Evolutionary conservation across 2,888 invertebrate genomes (phyloP).

Genomic region (Mythimna ferrago): DNA sequence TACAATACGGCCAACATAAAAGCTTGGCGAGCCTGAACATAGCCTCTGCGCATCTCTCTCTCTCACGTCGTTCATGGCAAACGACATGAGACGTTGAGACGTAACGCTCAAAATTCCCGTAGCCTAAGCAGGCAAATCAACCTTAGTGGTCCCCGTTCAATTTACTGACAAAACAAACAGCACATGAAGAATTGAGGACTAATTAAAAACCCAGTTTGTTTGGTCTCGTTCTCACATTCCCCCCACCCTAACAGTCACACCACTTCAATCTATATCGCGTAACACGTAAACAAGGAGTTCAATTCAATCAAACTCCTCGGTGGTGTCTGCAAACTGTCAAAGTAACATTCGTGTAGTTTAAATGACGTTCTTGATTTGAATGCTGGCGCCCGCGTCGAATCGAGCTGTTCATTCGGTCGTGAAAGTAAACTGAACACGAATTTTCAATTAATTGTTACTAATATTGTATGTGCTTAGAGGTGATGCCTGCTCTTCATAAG

Average conservation of each 20-base stretch:
- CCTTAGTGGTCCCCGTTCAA: too few relatives aligned
- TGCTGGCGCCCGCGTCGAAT: conserved; percentile 70
- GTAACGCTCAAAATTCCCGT: too few relatives aligned
- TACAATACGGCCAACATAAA: too few relatives aligned
- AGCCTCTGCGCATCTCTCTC: too few relatives aligned
- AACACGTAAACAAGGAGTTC: conserved; percentile 75
- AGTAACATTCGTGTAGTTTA: conserved; percentile 77
- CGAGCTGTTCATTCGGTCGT: conserved; percentile 72
- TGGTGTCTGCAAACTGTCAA: conserved; percentile 77
- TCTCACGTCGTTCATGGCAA: too few relatives aligned
- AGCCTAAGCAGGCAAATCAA: too few relatives aligned
- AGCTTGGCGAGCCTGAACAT: too few relatives aligned
- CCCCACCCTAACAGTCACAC: conserved; percentile 48
- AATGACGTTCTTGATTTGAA: conserved; percentile 81
- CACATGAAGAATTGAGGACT: conserved; percentile 26
- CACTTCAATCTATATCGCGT: conserved; percentile 74
- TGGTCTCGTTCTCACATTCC: conserved; percentile 52
- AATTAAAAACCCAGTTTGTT: conserved; percentile 52
- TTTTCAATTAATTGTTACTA: conserved; percentile 71
- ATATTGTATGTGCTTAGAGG: conserved; percentile 41
- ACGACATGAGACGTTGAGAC: too few relatives aligned
- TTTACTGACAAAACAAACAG: conserved; percentile 7
- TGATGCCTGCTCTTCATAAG: neutral
- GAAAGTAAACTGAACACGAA: conserved; percentile 66
- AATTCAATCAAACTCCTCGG: conserved; percentile 78